A percentile compares a stretch with the other conserved stretches of the same genome.
phyloP scores from a whole-genome alignment of 2,797 vertebrate genomes.

The Bradypodion pumilum region DNA sequence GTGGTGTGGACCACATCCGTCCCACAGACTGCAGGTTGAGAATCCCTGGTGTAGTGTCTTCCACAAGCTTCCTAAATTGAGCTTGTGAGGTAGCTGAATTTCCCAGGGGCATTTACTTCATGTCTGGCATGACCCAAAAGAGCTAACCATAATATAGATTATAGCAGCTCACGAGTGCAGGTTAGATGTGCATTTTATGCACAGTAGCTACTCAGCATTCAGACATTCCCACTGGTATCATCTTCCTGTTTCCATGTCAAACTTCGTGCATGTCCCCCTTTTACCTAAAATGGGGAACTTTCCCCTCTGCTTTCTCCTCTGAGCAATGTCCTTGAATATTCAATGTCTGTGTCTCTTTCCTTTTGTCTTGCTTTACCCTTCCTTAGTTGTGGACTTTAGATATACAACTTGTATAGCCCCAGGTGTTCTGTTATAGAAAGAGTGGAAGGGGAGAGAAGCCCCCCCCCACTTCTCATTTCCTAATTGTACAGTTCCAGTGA shows the following conservation, averaged over 20 bases:
- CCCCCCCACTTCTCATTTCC: neutral
- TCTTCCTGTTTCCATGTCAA: neutral
- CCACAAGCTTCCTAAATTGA: neutral
- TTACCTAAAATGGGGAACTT: neutral
- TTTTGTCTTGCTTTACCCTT: neutral
- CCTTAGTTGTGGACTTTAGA: neutral
- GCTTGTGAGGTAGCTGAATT: neutral
- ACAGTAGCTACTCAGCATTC: neutral
- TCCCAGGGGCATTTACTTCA: neutral
- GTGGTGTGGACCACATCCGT: too few relatives aligned
- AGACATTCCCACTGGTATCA: neutral
- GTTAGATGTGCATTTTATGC: neutral
- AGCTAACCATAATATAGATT: neutral
- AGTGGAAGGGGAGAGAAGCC: neutral
- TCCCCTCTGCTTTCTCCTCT: neutral
- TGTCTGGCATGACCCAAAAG: neutral
- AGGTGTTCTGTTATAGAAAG: neutral
- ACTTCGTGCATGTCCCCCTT: neutral
- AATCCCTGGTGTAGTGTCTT: neutral
- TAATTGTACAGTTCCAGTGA: slow-evolving; percentile 15
- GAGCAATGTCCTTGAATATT: neutral
- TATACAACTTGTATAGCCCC: neutral
- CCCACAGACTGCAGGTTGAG: too few relatives aligned
- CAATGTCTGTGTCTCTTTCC: neutral
- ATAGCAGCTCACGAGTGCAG: neutral